phyloP scores from a whole-genome alignment of 2,113 vertebrate genomes.

The Noturus placidus region DNA sequence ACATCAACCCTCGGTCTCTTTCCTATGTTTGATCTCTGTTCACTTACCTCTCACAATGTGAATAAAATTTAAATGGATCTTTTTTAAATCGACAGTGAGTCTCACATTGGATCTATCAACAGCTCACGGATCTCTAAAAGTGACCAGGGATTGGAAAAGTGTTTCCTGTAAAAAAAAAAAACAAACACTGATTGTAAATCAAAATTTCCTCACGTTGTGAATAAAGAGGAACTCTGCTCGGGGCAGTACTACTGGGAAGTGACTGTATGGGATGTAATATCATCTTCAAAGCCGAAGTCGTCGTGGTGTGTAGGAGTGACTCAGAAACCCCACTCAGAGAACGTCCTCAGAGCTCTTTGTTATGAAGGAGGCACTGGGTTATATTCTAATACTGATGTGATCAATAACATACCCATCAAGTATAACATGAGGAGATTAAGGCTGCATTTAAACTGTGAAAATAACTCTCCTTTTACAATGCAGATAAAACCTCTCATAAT shows the following conservation, averaged over 20 bases:
- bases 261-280: background rate
- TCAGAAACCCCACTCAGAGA: conserved; percentile 1
- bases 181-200: background rate
- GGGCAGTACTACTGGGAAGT: conserved; percentile 40
- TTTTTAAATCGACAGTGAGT: conserved; percentile 7
- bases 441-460: conserved; percentile 5
- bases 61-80: background rate
- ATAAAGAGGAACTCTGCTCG: conserved; percentile 5
- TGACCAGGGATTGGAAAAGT: background rate
- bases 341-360: conserved; percentile 10
- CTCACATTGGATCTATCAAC: conserved; percentile 14
- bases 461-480: conserved; percentile 25
- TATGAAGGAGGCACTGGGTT: conserved; percentile 4
- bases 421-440: background rate
- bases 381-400: background rate
- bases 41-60: too few species aligned
- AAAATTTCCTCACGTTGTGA: background rate
- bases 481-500: background rate
- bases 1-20: background rate
- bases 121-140: background rate
- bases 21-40: background rate
- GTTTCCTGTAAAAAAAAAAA: background rate
- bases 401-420: background rate
- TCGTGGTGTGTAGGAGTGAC: conserved; percentile 38
- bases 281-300: background rate